Base-by-base conservation (phyloP, 53 echinoderm and acorn worm genomes). In the Paelopatides confundens region DNA sequence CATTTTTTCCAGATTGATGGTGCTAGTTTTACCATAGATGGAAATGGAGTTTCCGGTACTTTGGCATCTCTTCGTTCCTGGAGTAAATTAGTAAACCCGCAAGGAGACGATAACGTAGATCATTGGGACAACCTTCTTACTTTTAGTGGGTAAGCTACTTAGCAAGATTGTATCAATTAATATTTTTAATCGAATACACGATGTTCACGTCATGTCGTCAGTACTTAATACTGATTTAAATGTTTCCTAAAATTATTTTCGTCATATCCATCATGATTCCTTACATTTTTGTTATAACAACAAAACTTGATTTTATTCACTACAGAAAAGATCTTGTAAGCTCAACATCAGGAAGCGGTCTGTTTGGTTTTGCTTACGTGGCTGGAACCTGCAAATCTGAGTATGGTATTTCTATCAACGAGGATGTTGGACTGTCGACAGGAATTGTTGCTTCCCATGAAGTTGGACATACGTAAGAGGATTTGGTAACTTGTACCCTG, bases 401-500 rank as follows among this genome's bases (percentile, higher is more conserved):
- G 21, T 9, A 3, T 10, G 79, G 79, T 13, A 31, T 79, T 33
- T 79, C 79, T 1, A 33, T 79, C 26, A 79, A 35, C 51, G 79
- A 79, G 54, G 79, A 79, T 54, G 7, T 35, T 30, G 79, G 79
- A 7, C 79, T 79, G 27, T 4, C 79, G 4, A 79, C 79, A 14
- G 79, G 79, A 29, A 79, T 52, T 24, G 58, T 79, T 17, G 79
- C 47, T 31, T 1, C 79, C 28, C 79, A 79, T 53, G 79, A 58
- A 48, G 50, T 79, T 33, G 79, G 79, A 4, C 79, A 79, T 21
- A 79, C 79, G 79, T 79, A 31, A 79, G 79, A 31, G n/a, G n/a
- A n/a, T n/a, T n/a, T n/a, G n/a, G n/a, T n/a, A n/a, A n/a, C n/a
- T n/a, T n/a, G n/a, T n/a, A n/a, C n/a, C n/a, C n/a, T n/a, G n/a